Conservation (phyloP, 2,113 vertebrate genomes). For the Cyphomyrus discorhynchus region DNA sequence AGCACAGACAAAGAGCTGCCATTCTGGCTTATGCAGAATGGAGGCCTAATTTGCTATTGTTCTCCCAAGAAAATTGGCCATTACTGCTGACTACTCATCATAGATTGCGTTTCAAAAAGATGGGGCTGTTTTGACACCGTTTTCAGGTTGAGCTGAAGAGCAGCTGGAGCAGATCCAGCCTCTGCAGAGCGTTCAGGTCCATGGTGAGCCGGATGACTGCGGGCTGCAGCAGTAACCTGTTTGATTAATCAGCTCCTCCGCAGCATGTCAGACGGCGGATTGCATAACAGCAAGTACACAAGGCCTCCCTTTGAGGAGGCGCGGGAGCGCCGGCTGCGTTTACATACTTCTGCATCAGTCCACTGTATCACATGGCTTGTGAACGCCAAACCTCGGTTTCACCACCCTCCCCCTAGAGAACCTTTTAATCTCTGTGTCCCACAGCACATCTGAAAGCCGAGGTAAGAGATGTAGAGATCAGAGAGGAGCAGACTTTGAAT, state of each 20-base stretch:
- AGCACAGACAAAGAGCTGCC: constrained; percentile 15
- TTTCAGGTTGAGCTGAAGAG: constrained; percentile 38
- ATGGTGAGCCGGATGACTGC: constrained; percentile 29
- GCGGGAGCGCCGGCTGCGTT: constrained; percentile 21
- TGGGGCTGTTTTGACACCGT: constrained; percentile 34
- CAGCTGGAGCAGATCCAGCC: constrained; percentile 32
- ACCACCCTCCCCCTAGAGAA: not conserved
- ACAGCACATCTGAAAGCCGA: constrained; percentile 25
- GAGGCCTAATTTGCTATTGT: constrained; percentile 28
- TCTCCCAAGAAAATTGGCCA: constrained; percentile 17
- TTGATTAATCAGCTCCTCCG: constrained; percentile 37
- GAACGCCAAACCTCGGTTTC: constrained; percentile 23
- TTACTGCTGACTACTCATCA: constrained; percentile 25
- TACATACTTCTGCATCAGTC: constrained; percentile 33
- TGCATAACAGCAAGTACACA: constrained; percentile 24
- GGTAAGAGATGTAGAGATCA: constrained; percentile 23
- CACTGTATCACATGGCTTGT: constrained; percentile 29
- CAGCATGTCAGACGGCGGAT: constrained; percentile 30
- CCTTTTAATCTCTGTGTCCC: constrained; percentile 25
- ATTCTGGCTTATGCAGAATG: constrained; percentile 22
- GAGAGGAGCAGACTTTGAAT: not conserved
- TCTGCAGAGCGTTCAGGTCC: constrained; percentile 16
- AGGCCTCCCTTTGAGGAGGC: constrained; percentile 23
- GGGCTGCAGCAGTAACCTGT: constrained; percentile 29
- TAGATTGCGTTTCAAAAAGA: constrained; percentile 30